Conservation (phyloP, 2,888 invertebrate species). For the Latrodectus hesperus region DNA sequence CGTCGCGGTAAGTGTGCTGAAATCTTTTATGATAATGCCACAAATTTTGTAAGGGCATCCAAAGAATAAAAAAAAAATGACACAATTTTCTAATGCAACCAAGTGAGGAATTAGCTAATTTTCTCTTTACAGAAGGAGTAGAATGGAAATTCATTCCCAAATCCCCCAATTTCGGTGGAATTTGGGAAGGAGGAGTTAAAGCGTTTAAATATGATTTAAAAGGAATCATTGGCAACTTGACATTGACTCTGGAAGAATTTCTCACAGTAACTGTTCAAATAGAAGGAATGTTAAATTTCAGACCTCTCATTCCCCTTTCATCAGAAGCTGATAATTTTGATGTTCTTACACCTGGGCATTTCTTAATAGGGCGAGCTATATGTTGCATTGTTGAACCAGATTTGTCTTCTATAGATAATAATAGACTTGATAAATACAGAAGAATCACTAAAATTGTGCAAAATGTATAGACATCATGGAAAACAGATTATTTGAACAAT, state of each 20-base stretch:
- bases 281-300: constrained; percentile 72
- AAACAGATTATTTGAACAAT: constrained; percentile 8
- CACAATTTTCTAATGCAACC: too few relatives aligned
- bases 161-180: constrained; percentile 70
- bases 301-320: constrained; percentile 72
- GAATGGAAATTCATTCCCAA: constrained; percentile 72
- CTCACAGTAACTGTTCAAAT: too few relatives aligned
- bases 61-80: constrained; percentile 1
- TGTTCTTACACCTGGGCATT: constrained; percentile 24
- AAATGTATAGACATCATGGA: constrained; percentile 11
- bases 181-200: constrained; percentile 74
- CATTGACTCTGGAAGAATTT: too few relatives aligned
- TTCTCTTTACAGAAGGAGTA: constrained; percentile 39
- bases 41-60: constrained; percentile 21
- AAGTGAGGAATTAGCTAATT: constrained; percentile 72
- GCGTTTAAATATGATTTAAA: constrained; percentile 73
- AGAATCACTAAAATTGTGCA: background rate
- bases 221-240: too few relatives aligned
- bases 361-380: constrained; percentile 10
- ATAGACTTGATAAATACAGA: constrained; percentile 4
- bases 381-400: background rate
- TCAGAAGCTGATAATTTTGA: constrained; percentile 53
- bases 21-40: constrained; percentile 15
- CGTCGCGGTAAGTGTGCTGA: background rate
- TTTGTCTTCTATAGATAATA: background rate